Percentiles rank a stretch among this genome's conserved stretches.
Evolutionary conservation across 2,888 invertebrate species (phyloP).

Genomic region (Gastrophysa polygoni): DNA sequence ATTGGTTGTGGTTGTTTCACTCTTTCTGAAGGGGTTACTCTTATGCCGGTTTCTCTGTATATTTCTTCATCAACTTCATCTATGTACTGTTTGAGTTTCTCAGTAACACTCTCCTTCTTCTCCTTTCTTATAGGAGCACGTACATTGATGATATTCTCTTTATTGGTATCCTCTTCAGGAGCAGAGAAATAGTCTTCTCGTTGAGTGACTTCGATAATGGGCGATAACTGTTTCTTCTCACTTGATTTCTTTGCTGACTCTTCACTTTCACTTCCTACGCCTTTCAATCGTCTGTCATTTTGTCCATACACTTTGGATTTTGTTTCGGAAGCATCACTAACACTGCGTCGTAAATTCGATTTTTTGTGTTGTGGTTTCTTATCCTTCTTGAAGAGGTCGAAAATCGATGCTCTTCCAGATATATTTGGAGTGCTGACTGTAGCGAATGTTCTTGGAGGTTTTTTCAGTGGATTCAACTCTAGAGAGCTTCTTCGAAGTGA

Average conservation of each 20-base stretch:
- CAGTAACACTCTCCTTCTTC: conserved; percentile 49
- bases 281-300: conserved; percentile 51
- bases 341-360: conserved; percentile 59
- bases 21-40: conserved; percentile 37
- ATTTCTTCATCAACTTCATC: conserved; percentile 53
- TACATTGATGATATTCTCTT: conserved; percentile 34
- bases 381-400: conserved; percentile 69
- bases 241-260: conserved; percentile 52
- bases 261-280: conserved; percentile 58
- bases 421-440: conserved; percentile 60
- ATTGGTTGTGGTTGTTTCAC: conserved; percentile 46
- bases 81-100: conserved; percentile 52
- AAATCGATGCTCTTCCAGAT: conserved; percentile 63
- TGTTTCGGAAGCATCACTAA: conserved; percentile 64
- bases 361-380: conserved; percentile 64
- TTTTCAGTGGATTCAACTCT: conserved; percentile 58
- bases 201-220: conserved; percentile 78
- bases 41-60: conserved; percentile 51
- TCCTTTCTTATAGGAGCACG: conserved; percentile 35
- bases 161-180: conserved; percentile 19
- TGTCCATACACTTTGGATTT: conserved; percentile 58
- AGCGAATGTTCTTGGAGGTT: conserved; percentile 58
- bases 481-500: conserved; percentile 61
- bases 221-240: conserved; percentile 74
- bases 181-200: conserved; percentile 67